Evolutionary conservation across 2,113 vertebrate genomes (phyloP), one percentile per base, ranked within the genome.

Genomic region (Ciconia stormi): DNA sequence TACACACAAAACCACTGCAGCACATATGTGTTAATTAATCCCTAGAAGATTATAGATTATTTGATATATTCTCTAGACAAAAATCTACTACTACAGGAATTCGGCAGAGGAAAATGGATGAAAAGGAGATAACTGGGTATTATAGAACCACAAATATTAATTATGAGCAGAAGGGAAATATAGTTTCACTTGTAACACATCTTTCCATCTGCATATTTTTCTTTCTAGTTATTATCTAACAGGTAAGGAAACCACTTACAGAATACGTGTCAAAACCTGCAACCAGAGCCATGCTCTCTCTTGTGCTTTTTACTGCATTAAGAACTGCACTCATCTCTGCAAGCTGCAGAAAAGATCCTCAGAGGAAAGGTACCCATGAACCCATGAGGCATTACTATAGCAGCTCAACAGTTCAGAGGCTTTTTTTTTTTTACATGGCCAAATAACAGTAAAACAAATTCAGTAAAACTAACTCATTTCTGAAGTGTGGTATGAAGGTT

Each of bases 331-430:
- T 20, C 3, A 11, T 6, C 16, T 65, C 19, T 25, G 55, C 9
- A n/a, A 66, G 9, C 0, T 34, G 5, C 36, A 58, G 14, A 10
- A 13, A 16, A n/a, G 11, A 26, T 8, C 30, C 55, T 74, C 30
- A 46, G 21, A n/a, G 7, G 10, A 66, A 53, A 36, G 44, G 61
- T 2, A n/a, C n/a, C 5, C 72, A 40, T 2, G 76, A 56, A 38
- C 9, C 5, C 18, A 2, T 0, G 1, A 32, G 19, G 12, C 20
- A 7, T 32, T 53, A 11, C 23, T 17, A 27, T 0, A 40, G 34
- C 42, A 32, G 27, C 20, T 66, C 40, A 3, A 8, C 12, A 9
- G 30, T 16, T 15, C 36, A n/a, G 19, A 44, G 13, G 12, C 3
- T n/a, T 62, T 71, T 38, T 59, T 25, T 4, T 71, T 30, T 56